Conservation (phyloP, 2,888 invertebrate genomes). For the Rambutsinella grinnellia region DNA sequence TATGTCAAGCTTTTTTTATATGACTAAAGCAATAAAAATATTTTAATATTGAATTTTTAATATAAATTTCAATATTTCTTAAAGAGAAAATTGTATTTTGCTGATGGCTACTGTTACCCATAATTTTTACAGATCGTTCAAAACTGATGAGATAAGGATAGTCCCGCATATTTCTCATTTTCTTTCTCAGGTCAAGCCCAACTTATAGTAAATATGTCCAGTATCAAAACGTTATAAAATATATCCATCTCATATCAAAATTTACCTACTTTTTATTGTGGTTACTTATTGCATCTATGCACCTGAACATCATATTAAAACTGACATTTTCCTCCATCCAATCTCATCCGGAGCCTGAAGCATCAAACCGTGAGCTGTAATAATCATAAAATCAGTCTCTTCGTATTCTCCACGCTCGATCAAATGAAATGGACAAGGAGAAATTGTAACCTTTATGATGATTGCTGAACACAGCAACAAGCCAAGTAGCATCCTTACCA, state of each 20-base stretch:
- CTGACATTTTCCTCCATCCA: background rate
- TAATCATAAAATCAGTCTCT: constrained; percentile 27
- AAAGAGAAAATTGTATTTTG: too few species aligned
- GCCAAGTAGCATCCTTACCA: too few species aligned
- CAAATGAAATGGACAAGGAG: too few species aligned
- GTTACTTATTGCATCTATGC: background rate
- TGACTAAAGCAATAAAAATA: too few species aligned
- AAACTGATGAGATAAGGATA: background rate
- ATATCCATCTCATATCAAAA: background rate
- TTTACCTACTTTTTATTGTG: background rate
- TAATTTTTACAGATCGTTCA: background rate
- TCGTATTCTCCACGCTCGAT: background rate
- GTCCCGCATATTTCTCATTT: background rate
- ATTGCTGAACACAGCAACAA: too few species aligned
- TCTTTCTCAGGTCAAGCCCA: background rate
- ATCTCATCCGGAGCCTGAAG: constrained; percentile 14
- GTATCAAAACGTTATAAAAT: background rate
- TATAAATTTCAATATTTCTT: too few species aligned
- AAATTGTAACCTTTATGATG: too few species aligned
- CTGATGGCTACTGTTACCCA: background rate
- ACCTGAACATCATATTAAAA: background rate
- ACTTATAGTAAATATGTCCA: background rate
- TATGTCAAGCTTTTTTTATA: too few species aligned
- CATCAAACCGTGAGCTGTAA: constrained; percentile 12
- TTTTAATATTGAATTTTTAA: too few species aligned